Percentiles rank a stretch among this genome's conserved stretches.
phyloP scores from a whole-genome alignment of 2,888 invertebrate genomes.

The Phorcus lineatus region DNA sequence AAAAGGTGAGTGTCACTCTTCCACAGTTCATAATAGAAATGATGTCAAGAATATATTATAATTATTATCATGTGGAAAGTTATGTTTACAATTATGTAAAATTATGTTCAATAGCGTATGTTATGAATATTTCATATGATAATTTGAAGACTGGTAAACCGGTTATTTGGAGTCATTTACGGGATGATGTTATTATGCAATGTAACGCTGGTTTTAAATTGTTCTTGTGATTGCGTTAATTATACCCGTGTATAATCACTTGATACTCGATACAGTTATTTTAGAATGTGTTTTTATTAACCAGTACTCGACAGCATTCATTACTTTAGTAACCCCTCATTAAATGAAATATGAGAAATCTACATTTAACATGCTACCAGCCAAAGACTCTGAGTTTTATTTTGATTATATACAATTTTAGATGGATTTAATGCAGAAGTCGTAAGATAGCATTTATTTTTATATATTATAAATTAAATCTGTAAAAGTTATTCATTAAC shows the following conservation, averaged over 20 bases:
- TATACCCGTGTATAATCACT: too few relatives aligned
- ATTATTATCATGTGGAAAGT: background rate
- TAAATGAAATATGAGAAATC: too few relatives aligned
- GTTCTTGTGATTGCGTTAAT: too few relatives aligned
- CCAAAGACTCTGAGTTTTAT: too few relatives aligned
- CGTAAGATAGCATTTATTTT: background rate
- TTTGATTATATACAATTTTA: background rate
- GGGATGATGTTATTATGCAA: background rate
- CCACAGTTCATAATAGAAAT: background rate
- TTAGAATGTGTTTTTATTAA: too few relatives aligned
- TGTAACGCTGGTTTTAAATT: too few relatives aligned
- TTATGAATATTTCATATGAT: background rate
- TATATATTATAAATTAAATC: background rate
- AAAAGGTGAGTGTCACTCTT: constrained; percentile 18
- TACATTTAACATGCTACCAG: too few relatives aligned
- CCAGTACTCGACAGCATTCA: too few relatives aligned
- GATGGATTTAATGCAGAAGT: background rate
- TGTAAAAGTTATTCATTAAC: background rate
- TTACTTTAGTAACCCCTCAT: too few relatives aligned
- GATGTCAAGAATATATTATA: background rate
- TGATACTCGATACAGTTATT: too few relatives aligned
- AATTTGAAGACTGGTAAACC: background rate
- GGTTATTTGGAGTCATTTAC: background rate
- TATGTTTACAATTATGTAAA: background rate
- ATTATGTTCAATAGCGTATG: background rate